These are phyloP conservation scores for Hyphantria cunea DNA, from an alignment of 1,140 invertebrate species.

Conservation along the genomic window DNA sequence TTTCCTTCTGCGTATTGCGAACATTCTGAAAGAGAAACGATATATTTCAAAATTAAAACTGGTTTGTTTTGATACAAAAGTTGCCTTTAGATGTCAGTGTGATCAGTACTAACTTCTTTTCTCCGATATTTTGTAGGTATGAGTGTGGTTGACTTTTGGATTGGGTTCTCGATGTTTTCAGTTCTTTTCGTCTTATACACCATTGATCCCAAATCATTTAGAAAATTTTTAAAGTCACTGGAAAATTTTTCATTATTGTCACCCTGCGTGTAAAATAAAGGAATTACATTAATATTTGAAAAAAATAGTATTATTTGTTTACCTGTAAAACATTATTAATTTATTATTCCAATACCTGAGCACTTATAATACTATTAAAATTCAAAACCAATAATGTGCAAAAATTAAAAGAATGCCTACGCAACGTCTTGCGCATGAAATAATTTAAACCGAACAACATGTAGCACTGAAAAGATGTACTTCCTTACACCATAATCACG, in stretches of 20 bases:
- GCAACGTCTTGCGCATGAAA: constrained; percentile 21
- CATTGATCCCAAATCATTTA: constrained; percentile 36
- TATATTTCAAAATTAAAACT: too few species aligned
- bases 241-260: constrained; percentile 18
- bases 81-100: too few species aligned
- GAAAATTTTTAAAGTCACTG: constrained; percentile 35
- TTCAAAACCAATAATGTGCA: constrained; percentile 6
- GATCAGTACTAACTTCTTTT: constrained; percentile 21
- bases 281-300: not conserved
- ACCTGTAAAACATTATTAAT: too few species aligned
- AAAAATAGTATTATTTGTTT: not conserved
- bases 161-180: not conserved
- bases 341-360: constrained; percentile 4
- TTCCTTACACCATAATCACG: constrained; percentile 5
- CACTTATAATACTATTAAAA: not conserved
- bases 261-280: not conserved
- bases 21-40: constrained; percentile 24
- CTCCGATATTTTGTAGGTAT: constrained; percentile 1
- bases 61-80: too few species aligned
- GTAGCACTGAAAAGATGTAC: constrained; percentile 9
- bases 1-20: constrained; percentile 33
- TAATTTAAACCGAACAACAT: constrained; percentile 16
- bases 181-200: constrained; percentile 31
- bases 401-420: constrained; percentile 11
- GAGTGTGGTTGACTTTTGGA: not conserved